Percentiles rank a stretch among this genome's conserved stretches.
These are phyloP conservation scores for Forbesichthys papilliferus DNA, from an alignment of 2,113 vertebrate species.

Conservation along the genomic window DNA sequence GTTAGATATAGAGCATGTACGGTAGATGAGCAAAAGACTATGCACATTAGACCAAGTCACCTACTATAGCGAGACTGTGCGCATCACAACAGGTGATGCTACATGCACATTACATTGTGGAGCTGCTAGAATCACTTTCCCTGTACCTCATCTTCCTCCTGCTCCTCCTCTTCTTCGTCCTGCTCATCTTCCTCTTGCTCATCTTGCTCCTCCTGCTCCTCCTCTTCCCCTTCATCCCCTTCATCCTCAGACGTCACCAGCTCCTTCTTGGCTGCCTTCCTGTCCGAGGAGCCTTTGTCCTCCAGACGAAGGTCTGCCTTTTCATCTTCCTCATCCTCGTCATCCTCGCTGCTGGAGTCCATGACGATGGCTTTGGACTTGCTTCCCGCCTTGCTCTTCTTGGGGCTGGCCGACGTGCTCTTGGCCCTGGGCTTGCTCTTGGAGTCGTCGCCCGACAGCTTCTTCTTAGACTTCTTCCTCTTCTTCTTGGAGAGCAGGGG, in stretches of 20 bases:
- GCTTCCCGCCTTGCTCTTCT: conserved; percentile 80
- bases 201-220: conserved; percentile 49
- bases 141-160: conserved; percentile 6
- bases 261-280: conserved; percentile 36
- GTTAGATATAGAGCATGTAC: too few species aligned
- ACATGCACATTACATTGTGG: background rate
- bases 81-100: too few species aligned
- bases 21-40: too few species aligned
- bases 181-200: conserved; percentile 80
- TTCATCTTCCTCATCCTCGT: conserved; percentile 80
- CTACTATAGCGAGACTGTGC: too few species aligned
- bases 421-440: conserved; percentile 80
- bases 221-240: conserved; percentile 51
- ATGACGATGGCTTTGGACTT: conserved; percentile 93
- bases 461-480: conserved; percentile 73
- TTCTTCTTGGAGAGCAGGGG: conserved; percentile 71
- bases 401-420: conserved; percentile 77
- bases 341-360: conserved; percentile 94
- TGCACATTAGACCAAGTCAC: too few species aligned
- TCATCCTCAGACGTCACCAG: conserved; percentile 29
- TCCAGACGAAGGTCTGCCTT: conserved; percentile 21
- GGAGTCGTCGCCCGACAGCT: conserved; percentile 37
- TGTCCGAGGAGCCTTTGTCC: conserved; percentile 25
- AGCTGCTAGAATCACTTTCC: background rate
- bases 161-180: background rate